These are phyloP conservation scores for Osmerus mordax DNA, from an alignment of 2,113 vertebrate species.

Conservation along the genomic window DNA sequence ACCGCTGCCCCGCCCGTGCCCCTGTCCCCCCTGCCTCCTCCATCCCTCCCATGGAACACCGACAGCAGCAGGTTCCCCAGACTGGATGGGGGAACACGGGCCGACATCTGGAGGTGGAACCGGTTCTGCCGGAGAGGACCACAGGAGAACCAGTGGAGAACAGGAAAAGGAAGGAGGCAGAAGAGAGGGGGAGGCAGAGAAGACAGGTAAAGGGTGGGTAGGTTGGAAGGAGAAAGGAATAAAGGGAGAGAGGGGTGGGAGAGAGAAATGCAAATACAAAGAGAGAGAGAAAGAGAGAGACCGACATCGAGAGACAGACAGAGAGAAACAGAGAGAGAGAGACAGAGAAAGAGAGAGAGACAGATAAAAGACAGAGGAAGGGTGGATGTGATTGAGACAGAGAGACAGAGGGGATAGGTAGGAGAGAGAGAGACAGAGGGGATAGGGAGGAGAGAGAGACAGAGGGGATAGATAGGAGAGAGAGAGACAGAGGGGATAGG, in stretches of 20 bases:
- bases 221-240: no score
- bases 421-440: not conserved
- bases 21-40: slow-evolving; percentile 57
- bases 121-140: slow-evolving; percentile 70
- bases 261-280: no score
- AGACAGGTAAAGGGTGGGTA: no score
- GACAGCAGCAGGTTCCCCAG: slow-evolving; percentile 79
- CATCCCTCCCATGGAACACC: slow-evolving; percentile 72
- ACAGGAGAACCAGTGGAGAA: not conserved
- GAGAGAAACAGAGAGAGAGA: not conserved
- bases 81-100: slow-evolving; percentile 74
- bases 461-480: not conserved
- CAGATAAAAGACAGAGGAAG: not conserved
- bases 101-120: slow-evolving; percentile 87
- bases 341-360: slow-evolving; percentile 3
- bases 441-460: not conserved
- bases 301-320: no score
- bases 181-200: not conserved
- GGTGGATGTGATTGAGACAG: not conserved
- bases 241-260: no score
- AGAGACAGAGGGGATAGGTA: not conserved
- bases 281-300: no score
- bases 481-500: not conserved
- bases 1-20: slow-evolving; percentile 65
- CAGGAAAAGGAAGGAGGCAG: not conserved